Evolutionary conservation across 2,888 invertebrate species (phyloP).

Genomic region (Megaustenia siamemsis): DNA sequence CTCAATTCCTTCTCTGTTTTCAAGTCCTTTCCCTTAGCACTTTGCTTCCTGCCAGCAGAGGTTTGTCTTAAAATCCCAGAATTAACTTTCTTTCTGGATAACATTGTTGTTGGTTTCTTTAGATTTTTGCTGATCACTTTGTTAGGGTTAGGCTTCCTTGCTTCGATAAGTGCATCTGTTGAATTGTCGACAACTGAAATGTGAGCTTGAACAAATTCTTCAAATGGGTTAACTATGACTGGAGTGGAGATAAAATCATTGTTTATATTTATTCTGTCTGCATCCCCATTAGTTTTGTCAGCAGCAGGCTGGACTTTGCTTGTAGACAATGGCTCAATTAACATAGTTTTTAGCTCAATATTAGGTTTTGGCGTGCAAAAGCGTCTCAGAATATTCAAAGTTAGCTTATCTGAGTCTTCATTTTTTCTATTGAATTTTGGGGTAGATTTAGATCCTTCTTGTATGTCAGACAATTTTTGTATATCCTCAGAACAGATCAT

Average conservation of each 20-base stretch:
- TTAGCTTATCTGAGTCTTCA: neutral
- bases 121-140: slow-evolving; percentile 66
- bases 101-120: slow-evolving; percentile 32
- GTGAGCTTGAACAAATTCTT: slow-evolving; percentile 65
- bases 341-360: slow-evolving; percentile 2
- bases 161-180: slow-evolving; percentile 60
- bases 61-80: slow-evolving; percentile 62
- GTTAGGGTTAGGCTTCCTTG: slow-evolving; percentile 58
- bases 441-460: neutral
- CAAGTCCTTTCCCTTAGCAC: slow-evolving; percentile 64
- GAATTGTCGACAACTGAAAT: slow-evolving; percentile 66
- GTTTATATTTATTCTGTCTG: neutral
- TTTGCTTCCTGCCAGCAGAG: slow-evolving; percentile 63
- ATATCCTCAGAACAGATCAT: neutral
- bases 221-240: slow-evolving; percentile 74
- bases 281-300: neutral
- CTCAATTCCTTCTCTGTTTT: slow-evolving; percentile 59
- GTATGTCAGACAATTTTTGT: neutral
- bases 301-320: neutral
- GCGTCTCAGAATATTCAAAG: neutral
- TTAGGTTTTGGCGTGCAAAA: neutral
- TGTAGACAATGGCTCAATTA: slow-evolving; percentile 1
- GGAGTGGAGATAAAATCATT: slow-evolving; percentile 63
- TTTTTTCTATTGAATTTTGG: neutral
- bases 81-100: slow-evolving; percentile 47